These are phyloP conservation scores for Patella pellucida DNA, from an alignment of 2,888 invertebrate species.

Conservation along the genomic window DNA sequence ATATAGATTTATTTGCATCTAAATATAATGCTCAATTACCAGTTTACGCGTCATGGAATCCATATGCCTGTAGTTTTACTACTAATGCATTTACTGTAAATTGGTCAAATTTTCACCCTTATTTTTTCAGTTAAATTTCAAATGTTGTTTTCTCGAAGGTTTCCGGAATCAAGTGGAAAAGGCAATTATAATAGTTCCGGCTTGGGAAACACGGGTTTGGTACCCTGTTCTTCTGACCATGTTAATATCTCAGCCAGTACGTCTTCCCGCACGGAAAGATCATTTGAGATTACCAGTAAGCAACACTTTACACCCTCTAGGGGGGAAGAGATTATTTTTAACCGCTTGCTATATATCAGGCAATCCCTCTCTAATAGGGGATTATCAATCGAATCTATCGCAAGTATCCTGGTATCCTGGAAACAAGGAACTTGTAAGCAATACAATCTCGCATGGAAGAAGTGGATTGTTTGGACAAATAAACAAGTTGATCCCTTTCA, in stretches of 20 bases:
- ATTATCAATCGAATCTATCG: neutral
- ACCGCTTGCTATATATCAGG: neutral
- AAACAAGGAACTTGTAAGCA: neutral
- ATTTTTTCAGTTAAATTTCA: neutral
- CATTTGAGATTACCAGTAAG: neutral
- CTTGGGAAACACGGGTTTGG: neutral
- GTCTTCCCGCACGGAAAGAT: neutral
- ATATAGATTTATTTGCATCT: too few species aligned
- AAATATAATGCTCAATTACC: too few species aligned
- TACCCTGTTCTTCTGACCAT: neutral
- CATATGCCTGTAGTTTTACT: neutral
- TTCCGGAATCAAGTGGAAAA: neutral
- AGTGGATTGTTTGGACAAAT: too few species aligned
- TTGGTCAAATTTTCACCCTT: neutral
- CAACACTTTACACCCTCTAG: neutral
- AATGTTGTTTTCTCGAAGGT: neutral
- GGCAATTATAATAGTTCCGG: neutral
- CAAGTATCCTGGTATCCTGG: neutral
- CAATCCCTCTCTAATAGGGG: neutral
- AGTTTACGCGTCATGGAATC: too few species aligned
- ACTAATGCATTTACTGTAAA: neutral
- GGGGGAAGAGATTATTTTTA: neutral
- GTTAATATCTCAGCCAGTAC: neutral
- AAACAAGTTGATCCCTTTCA: conserved; percentile 24
- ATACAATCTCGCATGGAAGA: conserved; percentile 9